Percentiles rank a stretch among this genome's conserved stretches.
These are phyloP conservation scores for Grus americana DNA, from an alignment of 2,113 vertebrate genomes.

Conservation along the genomic window DNA sequence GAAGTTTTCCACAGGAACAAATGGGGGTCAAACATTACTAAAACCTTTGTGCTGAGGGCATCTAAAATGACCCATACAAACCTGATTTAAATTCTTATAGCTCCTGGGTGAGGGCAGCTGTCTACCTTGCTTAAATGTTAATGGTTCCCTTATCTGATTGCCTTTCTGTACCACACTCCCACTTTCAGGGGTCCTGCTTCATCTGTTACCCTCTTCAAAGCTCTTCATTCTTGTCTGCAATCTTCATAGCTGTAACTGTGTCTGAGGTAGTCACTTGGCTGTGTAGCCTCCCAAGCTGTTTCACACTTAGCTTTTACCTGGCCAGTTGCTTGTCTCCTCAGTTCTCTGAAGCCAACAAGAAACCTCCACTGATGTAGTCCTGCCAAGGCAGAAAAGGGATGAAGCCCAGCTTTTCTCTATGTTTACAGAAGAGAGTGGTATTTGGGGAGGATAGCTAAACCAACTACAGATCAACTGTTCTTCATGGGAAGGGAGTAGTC, in stretches of 20 bases:
- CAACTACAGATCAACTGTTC: background rate
- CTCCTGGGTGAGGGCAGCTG: background rate
- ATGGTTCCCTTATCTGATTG: background rate
- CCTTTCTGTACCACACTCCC: background rate
- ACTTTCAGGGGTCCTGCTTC: background rate
- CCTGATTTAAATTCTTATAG: constrained; percentile 8
- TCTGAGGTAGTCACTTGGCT: background rate
- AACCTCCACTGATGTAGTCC: background rate
- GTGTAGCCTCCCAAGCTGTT: background rate
- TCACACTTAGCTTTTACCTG: background rate
- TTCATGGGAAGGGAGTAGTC: background rate
- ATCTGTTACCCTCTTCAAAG: background rate
- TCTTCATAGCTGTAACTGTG: background rate
- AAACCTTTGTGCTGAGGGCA: background rate
- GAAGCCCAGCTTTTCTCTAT: background rate
- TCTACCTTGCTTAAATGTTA: constrained; percentile 1
- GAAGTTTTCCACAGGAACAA: constrained; percentile 3
- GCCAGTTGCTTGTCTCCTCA: background rate
- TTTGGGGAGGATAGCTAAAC: background rate
- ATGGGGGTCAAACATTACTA: background rate
- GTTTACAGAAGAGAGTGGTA: background rate
- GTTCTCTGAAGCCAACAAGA: background rate
- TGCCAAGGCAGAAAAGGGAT: background rate
- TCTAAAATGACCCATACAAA: background rate
- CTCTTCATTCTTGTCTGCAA: background rate